These are phyloP conservation scores for Mellilla xanthometata DNA, from an alignment of 2,888 invertebrate species.

Conservation along the genomic window DNA sequence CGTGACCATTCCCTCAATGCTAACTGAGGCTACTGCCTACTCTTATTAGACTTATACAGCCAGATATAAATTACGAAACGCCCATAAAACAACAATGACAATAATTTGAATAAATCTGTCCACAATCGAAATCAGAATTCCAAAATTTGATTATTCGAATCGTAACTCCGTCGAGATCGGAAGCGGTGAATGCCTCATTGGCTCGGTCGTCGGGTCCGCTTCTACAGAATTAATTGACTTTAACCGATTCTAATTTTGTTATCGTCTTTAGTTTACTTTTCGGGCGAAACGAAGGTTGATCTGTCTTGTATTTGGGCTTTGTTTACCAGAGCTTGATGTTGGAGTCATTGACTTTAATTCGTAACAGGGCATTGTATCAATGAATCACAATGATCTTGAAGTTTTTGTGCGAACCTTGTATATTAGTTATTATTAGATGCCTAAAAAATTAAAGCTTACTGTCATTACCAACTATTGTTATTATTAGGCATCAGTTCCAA, in stretches of 20 bases:
- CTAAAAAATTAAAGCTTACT: too few relatives aligned
- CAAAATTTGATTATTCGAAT: constrained; percentile 26
- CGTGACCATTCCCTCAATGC: not conserved
- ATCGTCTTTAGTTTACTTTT: constrained; percentile 20
- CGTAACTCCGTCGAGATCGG: constrained; percentile 33
- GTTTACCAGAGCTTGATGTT: constrained; percentile 9
- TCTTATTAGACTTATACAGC: not conserved
- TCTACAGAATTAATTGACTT: constrained; percentile 34
- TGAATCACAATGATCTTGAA: too few relatives aligned
- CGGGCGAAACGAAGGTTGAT: constrained; percentile 19
- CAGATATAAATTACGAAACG: constrained; percentile 1
- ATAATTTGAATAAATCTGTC: constrained; percentile 5
- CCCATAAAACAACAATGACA: constrained; percentile 5
- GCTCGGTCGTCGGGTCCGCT: constrained; percentile 29
- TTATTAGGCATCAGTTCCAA: too few relatives aligned
- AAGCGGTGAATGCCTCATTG: constrained; percentile 41
- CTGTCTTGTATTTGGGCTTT: constrained; percentile 14
- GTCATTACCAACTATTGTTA: too few relatives aligned
- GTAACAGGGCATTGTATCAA: constrained; percentile 4
- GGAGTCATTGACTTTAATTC: constrained; percentile 23
- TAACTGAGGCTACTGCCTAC: not conserved
- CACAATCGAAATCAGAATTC: constrained; percentile 4
- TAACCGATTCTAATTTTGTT: constrained; percentile 34
- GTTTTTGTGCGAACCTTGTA: too few relatives aligned
- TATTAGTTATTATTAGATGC: too few relatives aligned